Evolutionary conservation across 2,113 vertebrate species (phyloP).

Genomic region (Callionymus lyra): DNA sequence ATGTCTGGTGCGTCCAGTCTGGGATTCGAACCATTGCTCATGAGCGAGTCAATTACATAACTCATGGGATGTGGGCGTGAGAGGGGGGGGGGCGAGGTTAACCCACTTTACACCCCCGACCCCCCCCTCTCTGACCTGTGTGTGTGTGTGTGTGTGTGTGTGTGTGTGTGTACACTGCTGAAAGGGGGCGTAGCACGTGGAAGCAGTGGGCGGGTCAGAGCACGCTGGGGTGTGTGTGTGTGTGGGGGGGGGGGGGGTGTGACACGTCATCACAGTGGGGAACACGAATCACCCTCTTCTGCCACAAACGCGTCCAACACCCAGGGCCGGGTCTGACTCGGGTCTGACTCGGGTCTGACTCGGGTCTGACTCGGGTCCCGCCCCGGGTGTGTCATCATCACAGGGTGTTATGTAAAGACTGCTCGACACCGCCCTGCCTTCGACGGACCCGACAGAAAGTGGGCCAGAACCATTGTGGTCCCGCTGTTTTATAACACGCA

Average conservation of each 20-base stretch:
- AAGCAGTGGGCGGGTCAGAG: constrained; percentile 41
- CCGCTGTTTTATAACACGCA: background rate
- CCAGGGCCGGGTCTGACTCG: too few species aligned
- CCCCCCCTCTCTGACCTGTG: constrained; percentile 41
- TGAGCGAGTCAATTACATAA: too few species aligned
- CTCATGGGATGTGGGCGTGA: too few species aligned
- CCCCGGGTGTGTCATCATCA: constrained; percentile 61
- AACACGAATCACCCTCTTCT: constrained; percentile 35
- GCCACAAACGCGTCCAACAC: too few species aligned
- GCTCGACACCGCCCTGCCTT: constrained; percentile 67
- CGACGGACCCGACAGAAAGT: constrained; percentile 39
- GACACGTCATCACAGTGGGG: constrained; percentile 69
- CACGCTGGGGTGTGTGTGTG: constrained; percentile 41
- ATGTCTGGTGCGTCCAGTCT: constrained; percentile 21
- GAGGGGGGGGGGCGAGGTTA: constrained; percentile 24
- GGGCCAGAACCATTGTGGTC: constrained; percentile 15
- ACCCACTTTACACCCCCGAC: constrained; percentile 47
- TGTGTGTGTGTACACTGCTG: constrained; percentile 51
- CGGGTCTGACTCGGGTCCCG: constrained; percentile 18
- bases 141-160: constrained; percentile 46
- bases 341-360: too few species aligned
- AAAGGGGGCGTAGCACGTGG: constrained; percentile 45
- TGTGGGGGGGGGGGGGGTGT: constrained; percentile 25
- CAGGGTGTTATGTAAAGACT: constrained; percentile 66
- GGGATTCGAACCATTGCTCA: background rate